These are phyloP conservation scores for Pangasius larnaudii DNA, from an alignment of 2,797 vertebrate species.

Conservation along the genomic window DNA sequence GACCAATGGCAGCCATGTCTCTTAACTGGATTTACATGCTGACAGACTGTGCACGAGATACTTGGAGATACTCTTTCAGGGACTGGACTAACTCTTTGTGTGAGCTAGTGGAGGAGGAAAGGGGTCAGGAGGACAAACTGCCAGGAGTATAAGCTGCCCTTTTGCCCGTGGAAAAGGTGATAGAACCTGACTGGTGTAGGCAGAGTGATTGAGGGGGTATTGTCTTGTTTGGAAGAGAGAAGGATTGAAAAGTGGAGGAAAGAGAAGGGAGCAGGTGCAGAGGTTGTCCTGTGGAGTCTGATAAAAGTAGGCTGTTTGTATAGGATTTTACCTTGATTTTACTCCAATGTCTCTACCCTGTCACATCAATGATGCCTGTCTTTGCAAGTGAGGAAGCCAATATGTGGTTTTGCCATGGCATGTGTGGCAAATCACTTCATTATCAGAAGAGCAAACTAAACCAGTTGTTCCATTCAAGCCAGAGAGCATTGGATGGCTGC, in stretches of 20 bases:
- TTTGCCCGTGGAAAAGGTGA: conserved; percentile 34
- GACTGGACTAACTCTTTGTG: background rate
- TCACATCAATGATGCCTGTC: background rate
- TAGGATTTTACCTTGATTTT: background rate
- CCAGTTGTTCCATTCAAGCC: background rate
- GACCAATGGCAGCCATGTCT: conserved; percentile 3
- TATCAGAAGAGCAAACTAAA: background rate
- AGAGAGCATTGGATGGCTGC: background rate
- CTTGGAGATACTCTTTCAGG: conserved; percentile 29
- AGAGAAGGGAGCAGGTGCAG: background rate
- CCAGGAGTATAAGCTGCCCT: conserved; percentile 28
- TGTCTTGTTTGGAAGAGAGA: conserved; percentile 75
- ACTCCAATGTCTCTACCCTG: background rate
- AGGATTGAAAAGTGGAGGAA: background rate
- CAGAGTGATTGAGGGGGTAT: conserved; percentile 47
- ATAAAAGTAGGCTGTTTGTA: background rate
- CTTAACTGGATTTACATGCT: conserved; percentile 16
- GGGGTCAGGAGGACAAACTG: conserved; percentile 6
- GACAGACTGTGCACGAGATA: conserved; percentile 19
- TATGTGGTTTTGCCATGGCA: background rate
- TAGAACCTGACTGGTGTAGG: conserved; percentile 40
- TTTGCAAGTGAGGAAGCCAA: background rate
- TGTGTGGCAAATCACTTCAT: background rate
- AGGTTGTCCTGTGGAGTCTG: background rate
- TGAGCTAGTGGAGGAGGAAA: background rate